Evolutionary conservation across 2,888 invertebrate genomes (phyloP).

Genomic region (Zygogramma bicolorata): DNA sequence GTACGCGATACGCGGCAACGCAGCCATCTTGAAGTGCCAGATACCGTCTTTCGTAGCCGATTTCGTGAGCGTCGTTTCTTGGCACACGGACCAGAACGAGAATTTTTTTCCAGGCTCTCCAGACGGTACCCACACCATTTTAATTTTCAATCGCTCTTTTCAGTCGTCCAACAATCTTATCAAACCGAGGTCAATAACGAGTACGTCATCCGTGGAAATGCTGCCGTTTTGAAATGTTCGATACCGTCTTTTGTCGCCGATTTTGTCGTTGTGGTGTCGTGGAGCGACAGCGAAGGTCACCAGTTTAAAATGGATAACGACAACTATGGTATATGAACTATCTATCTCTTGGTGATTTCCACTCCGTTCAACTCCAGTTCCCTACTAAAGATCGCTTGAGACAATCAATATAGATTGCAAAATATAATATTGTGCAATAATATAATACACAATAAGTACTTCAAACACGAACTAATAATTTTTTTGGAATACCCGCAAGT

Average conservation of each 20-base stretch:
- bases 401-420: neutral
- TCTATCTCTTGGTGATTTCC: neutral
- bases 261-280: constrained; percentile 88
- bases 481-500: too few relatives aligned
- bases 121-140: constrained; percentile 60
- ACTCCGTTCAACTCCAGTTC: too few relatives aligned
- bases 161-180: constrained; percentile 92
- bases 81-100: constrained; percentile 86
- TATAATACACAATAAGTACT: too few relatives aligned
- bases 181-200: constrained; percentile 93
- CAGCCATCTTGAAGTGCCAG: constrained; percentile 89
- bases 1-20: constrained; percentile 90
- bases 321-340: constrained; percentile 71
- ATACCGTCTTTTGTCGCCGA: constrained; percentile 92
- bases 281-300: constrained; percentile 85
- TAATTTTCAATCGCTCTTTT: constrained; percentile 5
- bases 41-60: constrained; percentile 94
- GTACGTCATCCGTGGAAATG: constrained; percentile 90
- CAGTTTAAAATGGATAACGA: constrained; percentile 74
- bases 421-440: too few relatives aligned
- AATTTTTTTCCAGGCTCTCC: constrained; percentile 74
- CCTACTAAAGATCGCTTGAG: neutral
- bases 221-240: constrained; percentile 88
- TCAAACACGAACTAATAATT: too few relatives aligned
- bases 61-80: constrained; percentile 88